Conservation (phyloP, 2,797 vertebrate species). For the Amphiprion clarkii region DNA sequence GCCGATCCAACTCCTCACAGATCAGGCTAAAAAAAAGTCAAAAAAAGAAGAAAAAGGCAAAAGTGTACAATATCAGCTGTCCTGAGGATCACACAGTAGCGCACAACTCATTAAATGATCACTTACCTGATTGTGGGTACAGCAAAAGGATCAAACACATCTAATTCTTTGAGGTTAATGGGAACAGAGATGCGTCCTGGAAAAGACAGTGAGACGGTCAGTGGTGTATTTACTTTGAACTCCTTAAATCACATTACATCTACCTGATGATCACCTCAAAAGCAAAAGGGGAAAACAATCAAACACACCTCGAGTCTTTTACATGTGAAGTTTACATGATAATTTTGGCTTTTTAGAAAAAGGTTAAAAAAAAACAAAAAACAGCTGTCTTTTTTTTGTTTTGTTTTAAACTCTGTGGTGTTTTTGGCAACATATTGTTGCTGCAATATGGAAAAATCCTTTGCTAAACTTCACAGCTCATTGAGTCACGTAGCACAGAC, state of each 20-base stretch:
- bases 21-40: slow-evolving; percentile 76
- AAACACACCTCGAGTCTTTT: not conserved
- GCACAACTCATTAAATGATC: not conserved
- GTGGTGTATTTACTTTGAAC: not conserved
- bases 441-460: no score
- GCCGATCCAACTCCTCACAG: slow-evolving; percentile 91
- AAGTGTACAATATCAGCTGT: slow-evolving; percentile 11
- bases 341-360: no score
- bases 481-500: no score
- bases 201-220: slow-evolving; percentile 10
- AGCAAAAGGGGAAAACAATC: not conserved
- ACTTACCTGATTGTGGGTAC: slow-evolving; percentile 94
- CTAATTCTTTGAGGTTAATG: slow-evolving; percentile 90
- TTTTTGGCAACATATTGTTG: no score
- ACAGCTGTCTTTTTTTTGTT: no score
- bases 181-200: slow-evolving; percentile 95
- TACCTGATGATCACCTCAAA: not conserved
- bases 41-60: not conserved
- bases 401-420: no score
- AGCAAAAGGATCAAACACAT: slow-evolving; percentile 92
- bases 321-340: no score
- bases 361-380: no score
- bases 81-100: not conserved
- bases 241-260: not conserved
- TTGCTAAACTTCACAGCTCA: no score